These are phyloP conservation scores for Mesocricetus auratus DNA, from an alignment of 2,113 vertebrate genomes.

Conservation along the genomic window DNA sequence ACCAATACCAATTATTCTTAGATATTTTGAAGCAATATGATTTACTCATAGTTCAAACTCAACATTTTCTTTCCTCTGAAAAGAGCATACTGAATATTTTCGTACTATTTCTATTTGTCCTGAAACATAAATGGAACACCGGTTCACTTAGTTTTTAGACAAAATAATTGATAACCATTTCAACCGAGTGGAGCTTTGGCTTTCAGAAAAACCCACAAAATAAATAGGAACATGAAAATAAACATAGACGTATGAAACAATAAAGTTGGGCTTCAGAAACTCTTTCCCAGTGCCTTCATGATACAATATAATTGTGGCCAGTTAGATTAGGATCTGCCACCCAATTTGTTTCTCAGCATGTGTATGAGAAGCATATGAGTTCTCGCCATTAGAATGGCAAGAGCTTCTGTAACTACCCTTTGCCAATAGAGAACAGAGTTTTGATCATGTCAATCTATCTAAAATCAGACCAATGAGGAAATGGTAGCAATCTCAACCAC, in stretches of 20 bases:
- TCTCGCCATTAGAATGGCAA: background rate
- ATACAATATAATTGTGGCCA: background rate
- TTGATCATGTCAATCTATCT: slow-evolving; percentile 11
- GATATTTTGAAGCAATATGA: slow-evolving; percentile 49
- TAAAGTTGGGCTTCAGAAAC: background rate
- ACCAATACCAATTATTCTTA: slow-evolving; percentile 59
- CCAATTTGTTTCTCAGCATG: background rate
- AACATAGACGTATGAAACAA: background rate
- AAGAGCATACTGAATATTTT: slow-evolving; percentile 15
- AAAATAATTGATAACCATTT: slow-evolving; percentile 35
- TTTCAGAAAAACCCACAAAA: slow-evolving; percentile 41
- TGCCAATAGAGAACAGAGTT: background rate
- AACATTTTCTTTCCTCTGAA: slow-evolving; percentile 12
- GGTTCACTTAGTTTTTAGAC: background rate
- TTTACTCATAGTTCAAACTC: background rate
- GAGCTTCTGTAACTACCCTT: background rate
- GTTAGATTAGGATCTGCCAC: background rate
- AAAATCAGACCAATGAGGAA: slow-evolving; percentile 7
- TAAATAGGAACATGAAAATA: background rate
- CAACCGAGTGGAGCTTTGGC: background rate
- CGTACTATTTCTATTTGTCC: background rate
- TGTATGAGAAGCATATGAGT: background rate
- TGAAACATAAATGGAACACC: background rate
- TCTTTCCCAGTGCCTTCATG: background rate
- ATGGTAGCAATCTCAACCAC: background rate